Evolutionary conservation across 1,140 invertebrate genomes (phyloP).

Genomic region (Papilio dardanus): DNA sequence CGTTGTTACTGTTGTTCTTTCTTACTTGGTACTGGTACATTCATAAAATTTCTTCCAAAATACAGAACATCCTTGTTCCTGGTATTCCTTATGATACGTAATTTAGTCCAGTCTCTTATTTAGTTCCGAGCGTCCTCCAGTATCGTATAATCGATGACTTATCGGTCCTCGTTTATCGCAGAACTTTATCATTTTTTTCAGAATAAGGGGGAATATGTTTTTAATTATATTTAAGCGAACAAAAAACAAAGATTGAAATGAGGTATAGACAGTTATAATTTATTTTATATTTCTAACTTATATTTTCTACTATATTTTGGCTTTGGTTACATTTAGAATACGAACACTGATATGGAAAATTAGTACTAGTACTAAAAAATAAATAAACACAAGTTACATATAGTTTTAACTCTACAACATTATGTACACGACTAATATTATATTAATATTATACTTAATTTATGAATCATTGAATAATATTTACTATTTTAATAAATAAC

Average conservation of each 20-base stretch:
- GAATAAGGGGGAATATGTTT: too few relatives aligned
- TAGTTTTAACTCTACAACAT: not conserved
- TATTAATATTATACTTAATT: not conserved
- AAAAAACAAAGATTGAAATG: not conserved
- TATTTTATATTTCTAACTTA: not conserved
- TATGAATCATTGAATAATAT: too few relatives aligned
- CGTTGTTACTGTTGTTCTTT: too few relatives aligned
- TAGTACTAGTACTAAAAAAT: conserved; percentile 24
- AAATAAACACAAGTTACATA: not conserved
- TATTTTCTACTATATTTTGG: conserved; percentile 51
- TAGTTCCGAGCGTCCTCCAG: too few relatives aligned
- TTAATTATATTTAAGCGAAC: not conserved
- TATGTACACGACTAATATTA: not conserved
- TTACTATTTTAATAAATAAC: not conserved
- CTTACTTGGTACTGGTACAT: too few relatives aligned
- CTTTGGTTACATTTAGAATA: conserved; percentile 44
- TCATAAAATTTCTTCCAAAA: too few relatives aligned
- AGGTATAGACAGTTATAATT: not conserved
- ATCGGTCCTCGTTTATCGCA: too few relatives aligned
- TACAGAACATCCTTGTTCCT: too few relatives aligned
- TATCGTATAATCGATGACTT: too few relatives aligned
- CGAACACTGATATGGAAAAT: conserved; percentile 34
- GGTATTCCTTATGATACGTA: too few relatives aligned
- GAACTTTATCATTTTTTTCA: too few relatives aligned
- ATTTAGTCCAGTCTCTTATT: too few relatives aligned